Evolutionary conservation across 2,888 invertebrate genomes (phyloP).

Genomic region (Yponomeuta cagnagella): DNA sequence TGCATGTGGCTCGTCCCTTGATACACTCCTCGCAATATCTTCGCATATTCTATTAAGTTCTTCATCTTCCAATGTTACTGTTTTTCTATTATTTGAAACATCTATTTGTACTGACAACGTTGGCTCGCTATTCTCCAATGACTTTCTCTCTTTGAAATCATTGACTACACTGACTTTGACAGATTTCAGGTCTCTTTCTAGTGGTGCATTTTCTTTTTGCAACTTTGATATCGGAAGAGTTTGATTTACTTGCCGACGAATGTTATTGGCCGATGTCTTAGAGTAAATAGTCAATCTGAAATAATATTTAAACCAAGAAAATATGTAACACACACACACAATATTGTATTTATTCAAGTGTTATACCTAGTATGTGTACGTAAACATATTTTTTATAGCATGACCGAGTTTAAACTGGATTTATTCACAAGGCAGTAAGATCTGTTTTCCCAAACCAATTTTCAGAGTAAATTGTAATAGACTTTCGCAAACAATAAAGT

Average conservation of each 20-base stretch:
- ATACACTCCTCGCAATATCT: background rate
- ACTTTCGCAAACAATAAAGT: background rate
- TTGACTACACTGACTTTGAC: conserved; percentile 47
- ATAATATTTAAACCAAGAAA: background rate
- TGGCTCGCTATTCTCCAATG: conserved; percentile 21
- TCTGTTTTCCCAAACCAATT: background rate
- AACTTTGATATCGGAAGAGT: conserved; percentile 30
- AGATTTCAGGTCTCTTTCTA: conserved; percentile 37
- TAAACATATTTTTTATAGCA: background rate
- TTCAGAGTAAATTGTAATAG: background rate
- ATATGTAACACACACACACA: background rate
- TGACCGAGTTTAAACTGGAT: background rate
- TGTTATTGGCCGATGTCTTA: conserved; percentile 49
- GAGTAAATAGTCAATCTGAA: conserved; percentile 24
- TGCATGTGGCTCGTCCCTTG: background rate
- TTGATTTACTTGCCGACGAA: conserved; percentile 26
- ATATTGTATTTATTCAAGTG: background rate
- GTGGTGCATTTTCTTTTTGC: conserved; percentile 62
- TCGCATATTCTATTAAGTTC: background rate
- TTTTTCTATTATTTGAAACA: conserved; percentile 47
- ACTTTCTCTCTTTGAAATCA: conserved; percentile 35
- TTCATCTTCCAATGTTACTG: conserved; percentile 33
- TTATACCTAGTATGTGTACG: background rate
- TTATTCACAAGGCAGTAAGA: no score
- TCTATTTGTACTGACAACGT: conserved; percentile 47